phyloP scores from a whole-genome alignment of 1,140 invertebrate genomes.

The Psilanteris sp. region DNA sequence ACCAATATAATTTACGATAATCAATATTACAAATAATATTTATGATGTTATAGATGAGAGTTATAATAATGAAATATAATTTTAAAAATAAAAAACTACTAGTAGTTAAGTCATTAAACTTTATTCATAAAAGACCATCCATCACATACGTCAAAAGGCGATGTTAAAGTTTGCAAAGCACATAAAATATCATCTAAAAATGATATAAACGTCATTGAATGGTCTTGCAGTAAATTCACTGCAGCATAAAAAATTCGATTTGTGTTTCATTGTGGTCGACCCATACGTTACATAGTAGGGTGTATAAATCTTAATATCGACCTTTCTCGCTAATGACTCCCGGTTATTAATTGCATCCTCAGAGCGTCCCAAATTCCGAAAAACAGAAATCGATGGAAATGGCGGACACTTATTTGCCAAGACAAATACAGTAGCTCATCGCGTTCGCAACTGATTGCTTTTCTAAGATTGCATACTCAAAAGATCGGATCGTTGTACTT shows the following conservation, averaged over 20 bases:
- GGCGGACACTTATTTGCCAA: no score
- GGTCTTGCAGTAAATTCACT: slow-evolving; percentile 21
- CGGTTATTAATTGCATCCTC: slow-evolving; percentile 44
- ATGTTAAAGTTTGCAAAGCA: slow-evolving; percentile 1
- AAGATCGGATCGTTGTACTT: slow-evolving; percentile 57
- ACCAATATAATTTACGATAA: no score
- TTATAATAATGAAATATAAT: no score
- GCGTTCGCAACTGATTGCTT: slow-evolving; percentile 57
- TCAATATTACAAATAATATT: no score
- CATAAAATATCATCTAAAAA: slow-evolving; percentile 19
- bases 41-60: no score
- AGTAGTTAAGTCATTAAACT: no score
- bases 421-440: slow-evolving; percentile 48
- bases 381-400: slow-evolving; percentile 26
- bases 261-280: slow-evolving; percentile 8
- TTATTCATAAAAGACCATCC: no score
- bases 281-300: slow-evolving; percentile 15
- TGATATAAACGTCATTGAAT: slow-evolving; percentile 21
- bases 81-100: no score
- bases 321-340: slow-evolving; percentile 7
- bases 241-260: slow-evolving; percentile 18
- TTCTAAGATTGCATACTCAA: slow-evolving; percentile 62
- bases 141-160: no score
- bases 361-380: slow-evolving; percentile 18
- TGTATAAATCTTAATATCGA: slow-evolving; percentile 41